Evolutionary conservation across 2,888 invertebrate species (phyloP), one percentile per base, ranked within the genome.

Genomic region (Myopa tessellatipennis): DNA sequence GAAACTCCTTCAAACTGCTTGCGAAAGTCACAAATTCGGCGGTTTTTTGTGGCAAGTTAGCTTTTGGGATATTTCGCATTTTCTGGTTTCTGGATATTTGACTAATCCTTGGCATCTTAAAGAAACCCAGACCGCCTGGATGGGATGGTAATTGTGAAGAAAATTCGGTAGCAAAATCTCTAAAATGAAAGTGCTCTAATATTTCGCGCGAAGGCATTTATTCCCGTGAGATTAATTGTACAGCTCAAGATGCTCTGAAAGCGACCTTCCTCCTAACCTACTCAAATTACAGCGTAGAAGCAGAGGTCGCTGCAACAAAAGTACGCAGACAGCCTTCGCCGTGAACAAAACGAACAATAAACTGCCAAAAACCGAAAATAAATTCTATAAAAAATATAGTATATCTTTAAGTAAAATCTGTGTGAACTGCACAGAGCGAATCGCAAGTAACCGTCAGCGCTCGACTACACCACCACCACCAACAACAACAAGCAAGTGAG

Each of bases 251-350:
- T 38, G 36, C 10, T 7, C 34, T n/a, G 18, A 14, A n/a, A 55
- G 55, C 36, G 18, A 10, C 34, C 26, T 26, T 34, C 10, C 34
- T 6, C 26, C 7, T 74, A 6, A 70, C 18, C 80, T 79, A 79
- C 81, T 81, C 81, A 79, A 80, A 80, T 81, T 81, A 81, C 81
- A 78, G 74, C 36, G n/a, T 60, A 58, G 55, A 52, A 78, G 77
- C 71, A 75, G 36, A 61, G 34, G 18, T 60, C 6, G 45, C 45
- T 8, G 10, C 45, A 45, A 45, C 1, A 45, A 45, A 6, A 65
- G 5, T 16, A 58, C 14, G 50, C 34, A 72, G 8, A 74, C 74
- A 73, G 58, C 55, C 38, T 60, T 45, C 60, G 60, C 58, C 16
- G 4, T 67, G 45, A 45, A 45, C 10, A 6, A 26, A 1, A 4